Base-by-base conservation (phyloP, 92 coral and sea anemone species). In the Epizoanthus illoricatus region DNA sequence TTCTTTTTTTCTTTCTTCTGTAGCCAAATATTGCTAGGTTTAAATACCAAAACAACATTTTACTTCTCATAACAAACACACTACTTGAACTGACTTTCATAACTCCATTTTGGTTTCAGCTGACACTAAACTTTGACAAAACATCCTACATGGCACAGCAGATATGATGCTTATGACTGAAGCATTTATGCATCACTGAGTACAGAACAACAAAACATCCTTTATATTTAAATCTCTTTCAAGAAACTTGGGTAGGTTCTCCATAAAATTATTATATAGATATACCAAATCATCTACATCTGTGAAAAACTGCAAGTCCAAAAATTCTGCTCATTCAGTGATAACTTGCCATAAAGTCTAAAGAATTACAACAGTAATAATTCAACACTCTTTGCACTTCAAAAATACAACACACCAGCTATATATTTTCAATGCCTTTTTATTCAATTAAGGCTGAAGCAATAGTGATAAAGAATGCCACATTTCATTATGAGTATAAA, bases 371-470 rank as follows among this genome's bases (percentile, higher is more conserved):
- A 43, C 20, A 3, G 20, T 68, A 36, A 17, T 5, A 33, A 15
- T 24, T 2, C 42, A 68, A 52, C 15, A 52, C 12, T 2, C 13
- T 66, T 66, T 64, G 36, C 1, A n/a, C 8, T 15, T 2, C 6
- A 9, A 62, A 62, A 23, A 23, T 21, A 39, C 52, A 68, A 11
- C 49, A 68, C 52, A 39, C 73, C 73, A 68, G 21, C n/a, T 72
- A 33, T n/a, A n/a, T n/a, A n/a, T 45, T 47, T 73, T 19, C 40
- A 75, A 68, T 33, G 5, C 2, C 16, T 13, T 59, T 75, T 57
- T 56, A 75, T 75, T 56, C 80, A 39, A 75, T 23, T n/a, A n/a
- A 43, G 47, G 15, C 42, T 19, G 54, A 78, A 78, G 49, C 64
- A 75, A 21, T 16, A n/a, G 36, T 39, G 59, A 57, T 16, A 59